phyloP scores from a whole-genome alignment of 2,113 vertebrate genomes.

The Carassius auratus region DNA sequence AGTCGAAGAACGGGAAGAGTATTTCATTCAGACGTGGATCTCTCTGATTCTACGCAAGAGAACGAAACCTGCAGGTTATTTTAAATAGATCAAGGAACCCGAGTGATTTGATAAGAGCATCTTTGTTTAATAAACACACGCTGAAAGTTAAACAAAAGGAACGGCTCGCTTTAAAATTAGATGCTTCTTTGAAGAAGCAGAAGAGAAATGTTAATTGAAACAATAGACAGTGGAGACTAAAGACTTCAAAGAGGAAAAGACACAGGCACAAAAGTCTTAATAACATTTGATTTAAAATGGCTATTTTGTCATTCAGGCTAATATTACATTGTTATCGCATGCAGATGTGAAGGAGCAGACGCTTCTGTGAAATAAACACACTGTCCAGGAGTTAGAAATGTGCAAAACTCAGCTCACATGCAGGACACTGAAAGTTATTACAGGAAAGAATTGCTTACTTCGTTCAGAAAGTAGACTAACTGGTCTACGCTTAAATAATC shows the following conservation, averaged over 20 bases:
- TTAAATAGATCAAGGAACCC: neutral
- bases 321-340: neutral
- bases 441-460: slow-evolving; percentile 84
- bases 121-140: slow-evolving; percentile 17
- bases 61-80: slow-evolving; percentile 47
- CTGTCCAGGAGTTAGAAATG: neutral
- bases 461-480: slow-evolving; percentile 99
- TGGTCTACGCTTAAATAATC: slow-evolving; percentile 99
- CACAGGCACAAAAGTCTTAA: slow-evolving; percentile 24
- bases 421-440: slow-evolving; percentile 5
- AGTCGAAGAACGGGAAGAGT: slow-evolving; percentile 96
- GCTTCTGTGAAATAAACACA: neutral
- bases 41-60: slow-evolving; percentile 84
- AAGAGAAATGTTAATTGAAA: slow-evolving; percentile 23
- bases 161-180: neutral
- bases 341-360: neutral
- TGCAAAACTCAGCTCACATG: slow-evolving; percentile 41
- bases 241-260: slow-evolving; percentile 12
- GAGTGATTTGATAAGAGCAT: slow-evolving; percentile 30
- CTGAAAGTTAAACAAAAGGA: neutral
- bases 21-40: slow-evolving; percentile 98
- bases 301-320: no score
- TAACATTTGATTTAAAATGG: neutral
- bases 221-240: neutral
- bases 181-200: neutral